A percentile compares a stretch with the other conserved stretches of the same genome.
Evolutionary conservation across 2,113 vertebrate genomes (phyloP).

Genomic region (Eurypyga helias): DNA sequence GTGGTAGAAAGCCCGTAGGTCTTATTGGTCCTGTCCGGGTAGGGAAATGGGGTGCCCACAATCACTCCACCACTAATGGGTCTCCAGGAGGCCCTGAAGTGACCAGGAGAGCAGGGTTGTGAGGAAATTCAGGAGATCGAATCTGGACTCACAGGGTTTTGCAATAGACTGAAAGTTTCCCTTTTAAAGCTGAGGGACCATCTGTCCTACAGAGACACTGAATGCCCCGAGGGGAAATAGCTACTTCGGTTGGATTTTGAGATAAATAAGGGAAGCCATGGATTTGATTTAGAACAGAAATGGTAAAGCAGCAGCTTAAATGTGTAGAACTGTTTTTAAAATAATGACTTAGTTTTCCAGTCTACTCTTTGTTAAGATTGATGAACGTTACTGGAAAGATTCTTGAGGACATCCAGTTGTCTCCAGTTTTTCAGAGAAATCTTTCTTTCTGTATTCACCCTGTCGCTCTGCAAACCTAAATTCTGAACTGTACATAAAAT

Average conservation of each 20-base stretch:
- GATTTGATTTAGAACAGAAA: constrained; percentile 48
- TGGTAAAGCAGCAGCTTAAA: neutral
- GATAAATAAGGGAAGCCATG: constrained; percentile 14
- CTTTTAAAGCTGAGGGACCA: neutral
- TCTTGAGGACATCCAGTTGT: neutral
- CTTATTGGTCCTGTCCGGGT: neutral
- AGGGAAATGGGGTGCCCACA: neutral
- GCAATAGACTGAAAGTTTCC: neutral
- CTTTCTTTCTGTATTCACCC: neutral
- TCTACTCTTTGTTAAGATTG: neutral
- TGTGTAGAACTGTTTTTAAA: neutral
- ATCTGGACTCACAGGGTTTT: neutral
- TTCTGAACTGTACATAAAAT: neutral
- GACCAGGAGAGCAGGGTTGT: neutral
- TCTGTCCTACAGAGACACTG: constrained; percentile 16
- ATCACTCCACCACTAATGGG: neutral
- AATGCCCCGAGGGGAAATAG: neutral
- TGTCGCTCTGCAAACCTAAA: neutral
- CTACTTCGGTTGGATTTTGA: constrained; percentile 20
- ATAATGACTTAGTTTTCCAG: neutral
- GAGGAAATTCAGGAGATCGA: neutral
- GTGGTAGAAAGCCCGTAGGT: neutral
- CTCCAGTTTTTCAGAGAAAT: neutral
- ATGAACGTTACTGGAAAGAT: neutral
- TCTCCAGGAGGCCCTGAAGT: neutral